Percentiles rank a stretch among this genome's conserved stretches.
Evolutionary conservation across 2,888 invertebrate species (phyloP).

Genomic region (Linnaemya tessellans): DNA sequence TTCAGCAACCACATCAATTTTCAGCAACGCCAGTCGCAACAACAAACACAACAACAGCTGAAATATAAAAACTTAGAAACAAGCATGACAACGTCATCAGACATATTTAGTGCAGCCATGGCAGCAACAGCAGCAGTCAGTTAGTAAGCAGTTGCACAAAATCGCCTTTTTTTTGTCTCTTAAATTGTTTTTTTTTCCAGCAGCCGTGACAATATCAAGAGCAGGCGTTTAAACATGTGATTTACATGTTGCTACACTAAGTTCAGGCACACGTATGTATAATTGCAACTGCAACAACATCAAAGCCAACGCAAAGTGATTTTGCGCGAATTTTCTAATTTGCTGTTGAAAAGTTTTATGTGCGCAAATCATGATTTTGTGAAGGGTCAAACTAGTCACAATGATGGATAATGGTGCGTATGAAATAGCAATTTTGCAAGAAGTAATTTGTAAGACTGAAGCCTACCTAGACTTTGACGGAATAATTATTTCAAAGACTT

Average conservation of each 20-base stretch:
- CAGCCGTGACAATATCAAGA: slow-evolving; percentile 63
- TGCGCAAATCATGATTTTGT: slow-evolving; percentile 32
- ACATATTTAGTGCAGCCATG: slow-evolving; percentile 66
- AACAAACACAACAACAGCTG: slow-evolving; percentile 1
- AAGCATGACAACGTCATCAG: slow-evolving; percentile 45
- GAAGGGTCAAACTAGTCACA: slow-evolving; percentile 31
- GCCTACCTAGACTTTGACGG: no score
- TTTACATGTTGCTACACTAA: slow-evolving; percentile 51
- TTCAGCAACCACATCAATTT: slow-evolving; percentile 62
- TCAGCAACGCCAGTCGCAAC: slow-evolving; percentile 13
- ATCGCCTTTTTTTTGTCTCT: not conserved
- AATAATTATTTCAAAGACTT: no score
- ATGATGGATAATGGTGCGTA: not conserved
- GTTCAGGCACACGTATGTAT: not conserved
- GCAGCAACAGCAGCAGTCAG: slow-evolving; percentile 29
- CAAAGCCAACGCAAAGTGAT: slow-evolving; percentile 19
- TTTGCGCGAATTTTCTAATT: slow-evolving; percentile 11
- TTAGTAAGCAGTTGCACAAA: slow-evolving; percentile 27
- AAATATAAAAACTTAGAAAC: slow-evolving; percentile 6
- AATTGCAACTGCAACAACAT: slow-evolving; percentile 6
- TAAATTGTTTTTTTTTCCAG: slow-evolving; percentile 6
- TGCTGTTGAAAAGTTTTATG: not conserved
- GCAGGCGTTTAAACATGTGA: slow-evolving; percentile 62
- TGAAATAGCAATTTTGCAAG: not conserved
- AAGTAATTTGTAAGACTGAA: not conserved